Evolutionary conservation across 2,113 vertebrate genomes (phyloP).

Genomic region (Alethe castanea): DNA sequence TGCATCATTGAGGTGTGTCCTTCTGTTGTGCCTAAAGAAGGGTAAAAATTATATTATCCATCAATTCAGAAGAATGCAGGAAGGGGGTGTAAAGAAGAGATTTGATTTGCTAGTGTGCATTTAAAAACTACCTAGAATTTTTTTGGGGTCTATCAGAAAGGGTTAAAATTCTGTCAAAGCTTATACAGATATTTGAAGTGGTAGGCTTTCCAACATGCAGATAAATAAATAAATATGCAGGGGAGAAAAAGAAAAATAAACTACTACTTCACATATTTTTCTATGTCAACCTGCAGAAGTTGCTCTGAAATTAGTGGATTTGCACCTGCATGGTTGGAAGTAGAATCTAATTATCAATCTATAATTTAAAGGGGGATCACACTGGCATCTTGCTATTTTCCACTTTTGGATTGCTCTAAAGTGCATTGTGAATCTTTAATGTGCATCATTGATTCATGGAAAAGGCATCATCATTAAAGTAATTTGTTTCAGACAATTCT

Average conservation of each 20-base stretch:
- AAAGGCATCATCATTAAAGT: background rate
- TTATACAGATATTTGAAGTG: background rate
- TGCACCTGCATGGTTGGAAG: background rate
- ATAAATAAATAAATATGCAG: background rate
- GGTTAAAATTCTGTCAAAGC: background rate
- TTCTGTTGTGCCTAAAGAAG: background rate
- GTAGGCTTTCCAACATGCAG: background rate
- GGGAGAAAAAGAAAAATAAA: background rate
- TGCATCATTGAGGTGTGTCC: background rate
- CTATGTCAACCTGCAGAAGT: background rate
- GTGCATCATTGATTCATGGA: background rate
- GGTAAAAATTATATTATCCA: background rate
- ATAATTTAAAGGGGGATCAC: slow-evolving; percentile 10
- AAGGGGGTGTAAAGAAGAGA: background rate
- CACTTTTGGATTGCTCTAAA: background rate
- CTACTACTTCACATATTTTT: background rate
- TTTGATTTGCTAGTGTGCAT: background rate
- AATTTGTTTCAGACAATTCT: background rate
- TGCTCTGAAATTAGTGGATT: slow-evolving; percentile 28
- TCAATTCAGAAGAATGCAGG: background rate
- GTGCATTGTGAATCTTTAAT: slow-evolving; percentile 37
- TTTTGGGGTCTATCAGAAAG: background rate
- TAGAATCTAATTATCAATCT: background rate
- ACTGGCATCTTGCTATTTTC: background rate
- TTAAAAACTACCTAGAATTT: background rate